Conservation (phyloP, 2,888 invertebrate species). For the Beris morrisii region DNA sequence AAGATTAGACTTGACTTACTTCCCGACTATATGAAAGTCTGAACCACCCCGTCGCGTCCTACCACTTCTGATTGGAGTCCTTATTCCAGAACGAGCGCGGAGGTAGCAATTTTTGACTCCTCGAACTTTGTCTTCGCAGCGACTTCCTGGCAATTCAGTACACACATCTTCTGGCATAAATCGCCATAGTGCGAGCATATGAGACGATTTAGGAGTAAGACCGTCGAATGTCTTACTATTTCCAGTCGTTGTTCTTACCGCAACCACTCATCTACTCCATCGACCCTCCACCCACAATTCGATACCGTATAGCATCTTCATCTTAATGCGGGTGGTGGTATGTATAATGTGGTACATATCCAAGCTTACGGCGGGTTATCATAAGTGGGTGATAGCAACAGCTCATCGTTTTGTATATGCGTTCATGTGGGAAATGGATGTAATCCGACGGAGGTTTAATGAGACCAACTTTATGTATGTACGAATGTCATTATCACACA, state of each 20-base stretch:
- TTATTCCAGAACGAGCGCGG: conserved; percentile 2
- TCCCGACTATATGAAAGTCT: too few species aligned
- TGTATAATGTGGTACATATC: neutral
- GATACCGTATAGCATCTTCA: too few species aligned
- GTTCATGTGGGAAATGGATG: conserved; percentile 27
- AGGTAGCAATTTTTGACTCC: conserved; percentile 7
- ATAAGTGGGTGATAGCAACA: conserved; percentile 16
- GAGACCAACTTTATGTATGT: conserved; percentile 32
- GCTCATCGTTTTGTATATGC: conserved; percentile 4
- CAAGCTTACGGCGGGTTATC: conserved; percentile 11
- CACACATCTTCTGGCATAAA: conserved; percentile 13
- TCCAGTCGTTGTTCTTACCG: too few species aligned
- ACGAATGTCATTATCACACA: conserved; percentile 35
- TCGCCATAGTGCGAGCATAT: neutral
- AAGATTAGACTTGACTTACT: too few species aligned
- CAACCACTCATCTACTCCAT: too few species aligned
- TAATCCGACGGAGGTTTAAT: conserved; percentile 33
- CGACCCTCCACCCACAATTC: too few species aligned
- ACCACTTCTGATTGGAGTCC: conserved; percentile 4
- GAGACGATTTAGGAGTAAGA: too few species aligned
- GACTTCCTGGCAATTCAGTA: conserved; percentile 12
- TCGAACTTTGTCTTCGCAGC: conserved; percentile 12
- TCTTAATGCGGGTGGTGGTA: too few species aligned
- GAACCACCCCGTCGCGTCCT: neutral
- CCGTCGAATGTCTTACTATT: too few species aligned